phyloP scores from a whole-genome alignment of 2,113 vertebrate species.

The Notarius quadriscutis region DNA sequence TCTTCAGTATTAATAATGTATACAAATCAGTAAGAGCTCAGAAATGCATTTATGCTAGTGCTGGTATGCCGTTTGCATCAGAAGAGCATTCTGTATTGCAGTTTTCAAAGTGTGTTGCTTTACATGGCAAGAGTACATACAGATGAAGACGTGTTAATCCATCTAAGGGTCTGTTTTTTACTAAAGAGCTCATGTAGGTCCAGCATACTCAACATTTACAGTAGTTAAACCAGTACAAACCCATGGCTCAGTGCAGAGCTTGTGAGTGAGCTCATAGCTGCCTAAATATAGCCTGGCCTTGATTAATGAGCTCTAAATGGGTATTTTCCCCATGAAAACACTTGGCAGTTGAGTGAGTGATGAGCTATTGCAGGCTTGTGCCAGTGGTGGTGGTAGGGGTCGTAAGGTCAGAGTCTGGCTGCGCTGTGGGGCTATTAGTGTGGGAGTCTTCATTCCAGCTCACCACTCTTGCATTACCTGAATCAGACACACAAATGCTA shows the following conservation, averaged over 20 bases:
- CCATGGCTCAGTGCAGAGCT: slow-evolving; percentile 23
- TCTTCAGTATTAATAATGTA: background rate
- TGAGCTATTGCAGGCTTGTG: slow-evolving; percentile 52
- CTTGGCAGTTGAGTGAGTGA: slow-evolving; percentile 54
- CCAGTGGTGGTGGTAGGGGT: slow-evolving; percentile 26
- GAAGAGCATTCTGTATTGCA: background rate
- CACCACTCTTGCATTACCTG: slow-evolving; percentile 28
- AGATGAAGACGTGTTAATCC: background rate
- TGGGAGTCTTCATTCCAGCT: slow-evolving; percentile 25
- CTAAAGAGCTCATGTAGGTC: background rate
- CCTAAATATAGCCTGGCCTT: slow-evolving; percentile 60
- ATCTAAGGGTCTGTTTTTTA: too few relatives aligned
- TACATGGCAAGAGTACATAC: background rate
- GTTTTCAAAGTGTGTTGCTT: background rate
- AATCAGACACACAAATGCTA: slow-evolving; percentile 21
- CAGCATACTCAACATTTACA: background rate
- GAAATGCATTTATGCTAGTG: background rate
- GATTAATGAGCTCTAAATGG: slow-evolving; percentile 63
- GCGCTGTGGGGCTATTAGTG: background rate
- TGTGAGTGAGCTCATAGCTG: slow-evolving; percentile 52
- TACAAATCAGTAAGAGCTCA: background rate
- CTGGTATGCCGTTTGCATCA: background rate
- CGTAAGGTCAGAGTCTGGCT: slow-evolving; percentile 29
- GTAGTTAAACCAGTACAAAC: background rate
- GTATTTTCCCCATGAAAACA: slow-evolving; percentile 56